Base-by-base conservation (phyloP, 2,797 vertebrate species). In the Siniperca scherzeri region DNA sequence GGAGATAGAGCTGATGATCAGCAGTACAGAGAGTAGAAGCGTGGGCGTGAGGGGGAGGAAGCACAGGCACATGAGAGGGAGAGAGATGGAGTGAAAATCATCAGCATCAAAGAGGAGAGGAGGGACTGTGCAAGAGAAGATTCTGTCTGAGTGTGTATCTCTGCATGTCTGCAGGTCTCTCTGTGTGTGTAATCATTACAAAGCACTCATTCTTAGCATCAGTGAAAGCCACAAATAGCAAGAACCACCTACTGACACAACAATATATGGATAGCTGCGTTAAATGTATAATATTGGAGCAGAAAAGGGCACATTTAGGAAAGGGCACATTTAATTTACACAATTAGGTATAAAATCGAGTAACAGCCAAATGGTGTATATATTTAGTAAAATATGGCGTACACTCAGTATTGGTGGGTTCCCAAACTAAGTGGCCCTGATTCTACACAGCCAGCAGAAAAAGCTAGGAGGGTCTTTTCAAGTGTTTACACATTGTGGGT, bases 31-130 rank as follows among this genome's bases (percentile, higher is more conserved):
- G 82, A 84, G 89, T 69, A 64, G 80, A 73, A 74, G 84, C 59
- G 91, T 90, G 85, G 92, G 91, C 7, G 83, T 89, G 91, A 87
- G 90, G 77, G 81, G 86, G 90, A 86, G 86, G 85, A 86, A 84
- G 76, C 62, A 36, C 55, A 74, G 68, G 68, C 74, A 81, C 66
- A 76, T 30, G 75, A 38, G 50, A 61, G 30, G 30, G 56, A 52
- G 64, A 42, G 70, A 67, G 38, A 50, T 1, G 0, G 27, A 77
- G 57, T 4, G 68, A 79, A 52, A 11, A 8, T 57, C 60, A 25
- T 48, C 77, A 77, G 76, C 71, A 57, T 78, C 73, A 88, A 55
- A 80, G 57, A 82, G 67, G 61, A 74, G 72, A 77, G 62, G 55
- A 82, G 66, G 74, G 55, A 79, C 50, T 19, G 67, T 76, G 79